Evolutionary conservation across 2,113 vertebrate species (phyloP), one percentile per base, ranked within the genome.

Genomic region (Piprites chloris): DNA sequence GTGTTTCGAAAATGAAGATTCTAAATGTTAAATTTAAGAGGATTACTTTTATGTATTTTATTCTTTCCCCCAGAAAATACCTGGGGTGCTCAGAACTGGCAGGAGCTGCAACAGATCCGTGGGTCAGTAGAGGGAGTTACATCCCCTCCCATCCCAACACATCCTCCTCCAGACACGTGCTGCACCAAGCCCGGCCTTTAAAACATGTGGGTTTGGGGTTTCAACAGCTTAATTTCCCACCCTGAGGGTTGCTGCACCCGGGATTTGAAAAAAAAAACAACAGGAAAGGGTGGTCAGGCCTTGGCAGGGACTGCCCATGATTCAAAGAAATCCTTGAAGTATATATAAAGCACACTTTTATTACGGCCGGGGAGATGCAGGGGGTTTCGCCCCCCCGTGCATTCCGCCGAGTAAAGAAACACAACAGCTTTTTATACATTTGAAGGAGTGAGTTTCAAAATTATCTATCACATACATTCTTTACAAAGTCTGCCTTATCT

Each of bases 81-180:
- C 61, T 20, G 61, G 28, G 27, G 37, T 58, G 50, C 52, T 41
- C 4, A 9, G 22, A 47, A 8, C 27, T 0, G 13, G 63, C 33
- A n/a, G 55, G 33, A 74, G 47, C 77, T 33, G 95, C 84, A 39
- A 11, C 63, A 56, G 88, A 24, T 46, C 5, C 0, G 0, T 0
- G 63, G 56, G 52, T 47, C 93, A 83, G 85, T 6, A 96, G 95
- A 95, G 92, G 92, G 95, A 94, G 92, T 83, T 14, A 0, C 72
- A 35, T 76, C 75, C 77, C 52, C 85, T 83, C 63, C 61, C 44
- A 12, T 59, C 58, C 21, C 21, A 76, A 15, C 33, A 23, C 6
- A 2, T 3, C 19, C 6, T 27, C 33, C n/a, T 79, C 8, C 41
- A 23, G 22, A 39, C 39, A 5, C 28, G 2, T 12, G 22, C 35